Conservation (phyloP, 1,140 invertebrate genomes). For the Drosophila nannoptera region DNA sequence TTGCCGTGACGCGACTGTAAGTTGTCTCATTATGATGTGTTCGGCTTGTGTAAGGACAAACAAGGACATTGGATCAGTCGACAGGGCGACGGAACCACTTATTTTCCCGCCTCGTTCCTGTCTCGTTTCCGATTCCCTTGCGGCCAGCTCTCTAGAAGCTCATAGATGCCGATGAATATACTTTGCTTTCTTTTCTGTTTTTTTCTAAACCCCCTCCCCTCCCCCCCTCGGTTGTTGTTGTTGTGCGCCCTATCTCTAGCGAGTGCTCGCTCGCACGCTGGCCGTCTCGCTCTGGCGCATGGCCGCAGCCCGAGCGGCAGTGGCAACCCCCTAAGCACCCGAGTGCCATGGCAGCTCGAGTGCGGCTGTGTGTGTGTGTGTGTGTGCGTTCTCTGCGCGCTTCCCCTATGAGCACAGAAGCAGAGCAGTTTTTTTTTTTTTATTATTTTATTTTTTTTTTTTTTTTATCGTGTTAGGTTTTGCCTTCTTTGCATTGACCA, state of each 20-base stretch:
- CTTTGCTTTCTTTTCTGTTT: not conserved
- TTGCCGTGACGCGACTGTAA: conserved; percentile 43
- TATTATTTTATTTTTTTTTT: conserved; percentile 22
- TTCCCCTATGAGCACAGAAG: conserved; percentile 36
- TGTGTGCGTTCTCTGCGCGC: conserved; percentile 39
- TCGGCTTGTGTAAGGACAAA: conserved; percentile 54
- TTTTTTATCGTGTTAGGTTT: conserved; percentile 22
- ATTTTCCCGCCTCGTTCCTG: conserved; percentile 17
- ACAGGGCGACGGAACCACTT: conserved; percentile 51
- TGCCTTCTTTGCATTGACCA: conserved; percentile 60
- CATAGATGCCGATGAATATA: conserved; percentile 13
- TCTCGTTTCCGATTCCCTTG: conserved; percentile 18
- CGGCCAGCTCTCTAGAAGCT: conserved; percentile 1
- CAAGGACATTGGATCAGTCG: conserved; percentile 54
- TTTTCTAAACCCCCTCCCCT: no score
- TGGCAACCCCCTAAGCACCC: conserved; percentile 52
- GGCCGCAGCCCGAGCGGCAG: conserved; percentile 10
- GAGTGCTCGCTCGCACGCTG: not conserved
- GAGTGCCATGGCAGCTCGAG: conserved; percentile 17
- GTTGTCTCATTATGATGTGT: conserved; percentile 67
- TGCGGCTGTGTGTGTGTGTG: conserved; percentile 5
- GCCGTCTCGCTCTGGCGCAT: conserved; percentile 4
- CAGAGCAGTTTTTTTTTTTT: conserved; percentile 9
- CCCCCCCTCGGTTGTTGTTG: not conserved
- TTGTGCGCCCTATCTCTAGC: not conserved